phyloP scores from a whole-genome alignment of 2,113 vertebrate genomes.

The Gymnobelideus leadbeateri region DNA sequence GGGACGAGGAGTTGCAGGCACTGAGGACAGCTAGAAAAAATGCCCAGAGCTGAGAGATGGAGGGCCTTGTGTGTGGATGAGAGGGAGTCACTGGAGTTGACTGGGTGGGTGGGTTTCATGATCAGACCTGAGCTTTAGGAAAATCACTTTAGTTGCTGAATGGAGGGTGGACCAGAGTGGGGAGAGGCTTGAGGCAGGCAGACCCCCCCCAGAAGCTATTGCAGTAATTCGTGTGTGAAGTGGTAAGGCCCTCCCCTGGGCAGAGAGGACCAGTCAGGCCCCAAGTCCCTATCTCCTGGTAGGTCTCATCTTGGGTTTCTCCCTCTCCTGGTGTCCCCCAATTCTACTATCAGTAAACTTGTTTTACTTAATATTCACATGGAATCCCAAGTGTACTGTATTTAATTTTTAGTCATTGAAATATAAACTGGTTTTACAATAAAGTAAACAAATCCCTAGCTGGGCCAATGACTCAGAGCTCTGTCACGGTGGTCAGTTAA shows the following conservation, averaged over 20 bases:
- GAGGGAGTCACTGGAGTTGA: too few species aligned
- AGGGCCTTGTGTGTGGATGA: background rate
- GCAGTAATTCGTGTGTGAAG: too few species aligned
- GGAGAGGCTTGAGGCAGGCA: too few species aligned
- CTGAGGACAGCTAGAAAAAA: background rate
- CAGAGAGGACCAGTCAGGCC: background rate
- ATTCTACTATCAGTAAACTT: conserved; percentile 10
- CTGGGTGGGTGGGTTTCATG: too few species aligned
- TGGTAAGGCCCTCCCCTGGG: background rate
- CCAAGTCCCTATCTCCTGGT: background rate
- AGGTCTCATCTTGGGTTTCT: conserved; percentile 25
- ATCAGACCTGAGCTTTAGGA: background rate
- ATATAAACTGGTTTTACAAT: background rate
- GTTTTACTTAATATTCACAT: conserved; percentile 49
- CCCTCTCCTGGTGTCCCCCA: background rate
- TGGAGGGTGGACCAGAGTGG: too few species aligned
- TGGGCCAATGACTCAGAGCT: background rate
- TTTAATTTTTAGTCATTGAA: conserved; percentile 26
- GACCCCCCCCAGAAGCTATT: too few species aligned
- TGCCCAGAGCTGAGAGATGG: background rate
- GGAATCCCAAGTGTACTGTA: background rate
- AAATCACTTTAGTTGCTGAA: background rate
- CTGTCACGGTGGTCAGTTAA: background rate
- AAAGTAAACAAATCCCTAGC: background rate
- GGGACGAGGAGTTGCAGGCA: too few species aligned